Conservation (phyloP, 1,140 invertebrate genomes). For the Dendrolimus kikuchii region DNA sequence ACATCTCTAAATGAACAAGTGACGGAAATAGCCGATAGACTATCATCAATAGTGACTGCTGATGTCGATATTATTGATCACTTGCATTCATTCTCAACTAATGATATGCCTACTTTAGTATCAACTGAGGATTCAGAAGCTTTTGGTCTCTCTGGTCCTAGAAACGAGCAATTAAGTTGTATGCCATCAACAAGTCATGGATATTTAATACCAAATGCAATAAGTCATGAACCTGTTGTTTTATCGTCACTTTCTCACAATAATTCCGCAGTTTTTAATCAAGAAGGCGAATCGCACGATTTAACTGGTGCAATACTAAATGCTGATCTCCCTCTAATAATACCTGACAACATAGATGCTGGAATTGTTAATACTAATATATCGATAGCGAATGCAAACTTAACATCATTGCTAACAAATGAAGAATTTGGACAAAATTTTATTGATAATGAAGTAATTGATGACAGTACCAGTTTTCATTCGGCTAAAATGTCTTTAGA, state of each 20-base stretch:
- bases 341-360: constrained; percentile 57
- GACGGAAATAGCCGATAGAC: constrained; percentile 62
- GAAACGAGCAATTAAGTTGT: constrained; percentile 51
- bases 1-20: constrained; percentile 67
- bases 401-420: constrained; percentile 75
- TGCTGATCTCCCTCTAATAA: constrained; percentile 43
- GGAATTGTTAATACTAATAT: constrained; percentile 68
- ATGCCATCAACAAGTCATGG: constrained; percentile 72
- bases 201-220: constrained; percentile 73
- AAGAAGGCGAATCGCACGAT: constrained; percentile 41
- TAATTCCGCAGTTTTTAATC: constrained; percentile 56
- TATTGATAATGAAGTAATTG: constrained; percentile 28
- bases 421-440: constrained; percentile 51
- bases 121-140: constrained; percentile 38
- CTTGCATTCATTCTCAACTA: constrained; percentile 61
- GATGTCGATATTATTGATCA: constrained; percentile 52
- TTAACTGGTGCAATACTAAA: constrained; percentile 34
- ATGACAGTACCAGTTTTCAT: constrained; percentile 47
- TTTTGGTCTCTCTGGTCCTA: constrained; percentile 39
- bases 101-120: constrained; percentile 56
- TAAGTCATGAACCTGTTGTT: constrained; percentile 65
- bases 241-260: constrained; percentile 62
- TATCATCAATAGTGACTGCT: constrained; percentile 53
- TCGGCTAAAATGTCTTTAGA: constrained; percentile 41
- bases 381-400: constrained; percentile 77